Evolutionary conservation across 2,888 invertebrate genomes (phyloP).

Genomic region (Trachelus tabidus): DNA sequence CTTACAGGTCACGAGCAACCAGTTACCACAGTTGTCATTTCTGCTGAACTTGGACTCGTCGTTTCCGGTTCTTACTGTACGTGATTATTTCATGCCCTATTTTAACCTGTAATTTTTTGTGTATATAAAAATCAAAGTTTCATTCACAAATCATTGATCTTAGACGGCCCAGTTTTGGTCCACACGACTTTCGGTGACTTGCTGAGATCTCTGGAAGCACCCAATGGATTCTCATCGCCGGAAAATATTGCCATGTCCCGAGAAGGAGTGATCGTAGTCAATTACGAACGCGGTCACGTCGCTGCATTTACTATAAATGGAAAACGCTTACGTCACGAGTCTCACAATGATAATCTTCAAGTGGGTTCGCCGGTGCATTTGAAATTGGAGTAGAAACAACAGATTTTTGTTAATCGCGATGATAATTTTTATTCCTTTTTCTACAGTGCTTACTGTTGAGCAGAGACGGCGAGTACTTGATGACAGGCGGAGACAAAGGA

Average conservation of each 20-base stretch:
- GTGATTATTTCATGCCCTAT: slow-evolving; percentile 27
- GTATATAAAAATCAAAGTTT: slow-evolving; percentile 6
- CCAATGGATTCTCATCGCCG: slow-evolving; percentile 79
- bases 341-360: slow-evolving; percentile 95
- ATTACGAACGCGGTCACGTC: slow-evolving; percentile 91
- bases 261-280: slow-evolving; percentile 95
- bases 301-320: slow-evolving; percentile 97
- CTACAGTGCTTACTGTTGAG: slow-evolving; percentile 89
- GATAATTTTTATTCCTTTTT: slow-evolving; percentile 15
- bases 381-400: not conserved
- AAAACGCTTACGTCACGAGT: slow-evolving; percentile 86
- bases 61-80: slow-evolving; percentile 88
- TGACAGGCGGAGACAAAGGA: slow-evolving; percentile 96
- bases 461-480: slow-evolving; percentile 98
- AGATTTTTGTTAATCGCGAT: not conserved
- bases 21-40: slow-evolving; percentile 94
- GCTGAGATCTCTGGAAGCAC: slow-evolving; percentile 88
- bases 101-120: slow-evolving; percentile 5
- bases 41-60: slow-evolving; percentile 97
- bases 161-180: slow-evolving; percentile 93
- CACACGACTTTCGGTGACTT: slow-evolving; percentile 98
- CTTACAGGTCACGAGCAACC: slow-evolving; percentile 98
- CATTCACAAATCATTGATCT: not conserved
- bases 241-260: slow-evolving; percentile 93
- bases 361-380: slow-evolving; percentile 66